Percentiles rank a stretch among this genome's conserved stretches.
Evolutionary conservation across 2,888 invertebrate genomes (phyloP).

Genomic region (Ashinkailepas kermadecensis): DNA sequence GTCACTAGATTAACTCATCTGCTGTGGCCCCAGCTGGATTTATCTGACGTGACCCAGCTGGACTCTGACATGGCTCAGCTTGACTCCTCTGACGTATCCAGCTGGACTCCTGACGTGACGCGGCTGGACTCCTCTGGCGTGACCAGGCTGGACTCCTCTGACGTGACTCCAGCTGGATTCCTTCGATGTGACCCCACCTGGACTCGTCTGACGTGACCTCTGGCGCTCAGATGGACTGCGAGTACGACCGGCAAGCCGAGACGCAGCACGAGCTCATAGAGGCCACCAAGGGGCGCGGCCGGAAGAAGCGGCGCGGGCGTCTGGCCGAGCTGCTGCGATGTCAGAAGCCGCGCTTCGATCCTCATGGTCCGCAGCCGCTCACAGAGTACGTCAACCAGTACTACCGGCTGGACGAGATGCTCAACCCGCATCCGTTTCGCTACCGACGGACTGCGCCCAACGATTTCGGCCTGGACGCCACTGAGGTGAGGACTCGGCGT

Average conservation of each 20-base stretch:
- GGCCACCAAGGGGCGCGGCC: neutral
- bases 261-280: neutral
- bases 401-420: constrained; percentile 1
- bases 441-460: constrained; percentile 79
- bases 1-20: too few species aligned
- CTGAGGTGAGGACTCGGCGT: neutral
- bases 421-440: constrained; percentile 65
- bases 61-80: too few species aligned
- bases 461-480: constrained; percentile 55
- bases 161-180: too few species aligned
- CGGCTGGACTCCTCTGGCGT: too few species aligned
- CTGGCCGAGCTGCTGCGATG: constrained; percentile 1
- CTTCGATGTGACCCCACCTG: too few species aligned
- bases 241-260: neutral
- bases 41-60: too few species aligned
- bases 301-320: constrained; percentile 1
- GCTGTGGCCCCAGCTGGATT: too few species aligned
- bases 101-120: too few species aligned
- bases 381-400: constrained; percentile 2
- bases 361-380: neutral
- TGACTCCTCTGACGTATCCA: too few species aligned
- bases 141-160: too few species aligned
- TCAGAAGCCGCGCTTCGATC: neutral
- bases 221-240: constrained; percentile 11
- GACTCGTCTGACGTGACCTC: too few species aligned